A percentile compares a stretch with the other conserved stretches of the same genome.
These are phyloP conservation scores for Catotricha subobsoleta DNA, from an alignment of 2,888 invertebrate species.

Conservation along the genomic window DNA sequence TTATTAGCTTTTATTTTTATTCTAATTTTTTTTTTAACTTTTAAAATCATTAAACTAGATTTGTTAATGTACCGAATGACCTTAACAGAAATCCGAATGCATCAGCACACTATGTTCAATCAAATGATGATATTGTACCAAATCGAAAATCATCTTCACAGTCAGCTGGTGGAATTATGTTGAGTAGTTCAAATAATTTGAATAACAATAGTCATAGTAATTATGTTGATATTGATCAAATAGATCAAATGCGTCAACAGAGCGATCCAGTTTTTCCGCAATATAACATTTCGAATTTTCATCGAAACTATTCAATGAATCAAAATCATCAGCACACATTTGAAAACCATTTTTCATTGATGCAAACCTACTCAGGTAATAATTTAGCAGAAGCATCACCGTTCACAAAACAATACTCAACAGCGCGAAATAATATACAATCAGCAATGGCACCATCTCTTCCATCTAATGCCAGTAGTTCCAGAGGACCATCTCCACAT, in stretches of 20 bases:
- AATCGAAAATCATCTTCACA: conserved; percentile 11
- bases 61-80: conserved; percentile 6
- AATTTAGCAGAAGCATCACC: conserved; percentile 8
- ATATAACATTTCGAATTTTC: conserved; percentile 25
- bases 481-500: conserved; percentile 17
- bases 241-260: conserved; percentile 33
- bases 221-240: conserved; percentile 39
- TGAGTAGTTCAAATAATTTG: conserved; percentile 3
- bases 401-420: conserved; percentile 8
- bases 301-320: conserved; percentile 25
- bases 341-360: conserved; percentile 14
- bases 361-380: conserved; percentile 9
- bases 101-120: conserved; percentile 2
- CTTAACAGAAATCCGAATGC: conserved; percentile 5
- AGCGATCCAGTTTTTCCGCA: conserved; percentile 23
- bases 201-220: conserved; percentile 19
- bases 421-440: background rate
- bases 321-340: conserved; percentile 24
- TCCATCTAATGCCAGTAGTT: too few relatives aligned
- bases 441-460: background rate
- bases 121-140: conserved; percentile 5
- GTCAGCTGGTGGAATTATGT: conserved; percentile 11
- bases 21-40: too few relatives aligned
- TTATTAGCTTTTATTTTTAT: too few relatives aligned
- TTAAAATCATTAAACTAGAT: conserved; percentile 6